Conservation (phyloP, 2,797 vertebrate species). For the Leptoclinus maculatus region DNA sequence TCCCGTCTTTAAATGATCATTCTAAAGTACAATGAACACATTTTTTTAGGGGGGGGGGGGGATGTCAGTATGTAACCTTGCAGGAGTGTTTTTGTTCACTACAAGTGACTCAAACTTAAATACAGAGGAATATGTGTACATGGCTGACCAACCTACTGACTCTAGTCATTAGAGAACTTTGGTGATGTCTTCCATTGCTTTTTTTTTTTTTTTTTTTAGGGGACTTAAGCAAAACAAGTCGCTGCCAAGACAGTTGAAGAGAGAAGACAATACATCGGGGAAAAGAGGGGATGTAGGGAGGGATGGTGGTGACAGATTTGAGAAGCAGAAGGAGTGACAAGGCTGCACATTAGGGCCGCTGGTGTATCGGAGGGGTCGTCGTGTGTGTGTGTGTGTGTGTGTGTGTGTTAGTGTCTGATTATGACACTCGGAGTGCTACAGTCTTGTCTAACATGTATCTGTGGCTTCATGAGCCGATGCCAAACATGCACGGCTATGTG, state of each 20-base stretch:
- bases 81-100: background rate
- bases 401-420: conserved; percentile 4
- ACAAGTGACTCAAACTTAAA: background rate
- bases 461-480: background rate
- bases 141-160: conserved; percentile 10
- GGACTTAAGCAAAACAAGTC: conserved; percentile 50
- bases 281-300: conserved; percentile 16
- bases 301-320: conserved; percentile 39
- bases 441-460: conserved; percentile 7
- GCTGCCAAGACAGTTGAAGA: conserved; percentile 44
- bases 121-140: conserved; percentile 27
- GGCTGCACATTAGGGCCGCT: conserved; percentile 42
- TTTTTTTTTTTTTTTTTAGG: conserved; percentile 6
- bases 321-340: conserved; percentile 51
- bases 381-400: background rate
- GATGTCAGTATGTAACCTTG: background rate
- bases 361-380: conserved; percentile 23
- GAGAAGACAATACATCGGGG: conserved; percentile 18
- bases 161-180: conserved; percentile 26
- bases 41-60: no score
- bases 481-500: background rate
- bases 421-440: conserved; percentile 9
- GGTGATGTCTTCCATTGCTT: conserved; percentile 17
- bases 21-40: background rate
- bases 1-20: background rate